Evolutionary conservation across 2,113 vertebrate species (phyloP).

Genomic region (Calypte anna): DNA sequence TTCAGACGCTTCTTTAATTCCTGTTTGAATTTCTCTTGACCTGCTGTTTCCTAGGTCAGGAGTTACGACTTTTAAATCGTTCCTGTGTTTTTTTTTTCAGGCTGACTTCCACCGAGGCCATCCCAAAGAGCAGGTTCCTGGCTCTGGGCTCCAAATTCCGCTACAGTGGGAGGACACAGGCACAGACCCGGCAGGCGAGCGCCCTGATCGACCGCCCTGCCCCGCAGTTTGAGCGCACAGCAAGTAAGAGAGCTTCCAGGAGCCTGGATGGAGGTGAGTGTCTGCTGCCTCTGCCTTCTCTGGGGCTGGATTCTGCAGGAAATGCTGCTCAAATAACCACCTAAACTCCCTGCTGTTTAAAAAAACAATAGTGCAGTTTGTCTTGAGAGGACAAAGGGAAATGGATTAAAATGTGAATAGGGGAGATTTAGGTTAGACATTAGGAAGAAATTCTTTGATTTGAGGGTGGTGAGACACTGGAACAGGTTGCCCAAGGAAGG

Average conservation of each 20-base stretch:
- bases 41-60: not conserved
- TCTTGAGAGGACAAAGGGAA: too few relatives aligned
- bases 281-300: not conserved
- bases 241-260: conserved; percentile 92
- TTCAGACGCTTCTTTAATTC: not conserved
- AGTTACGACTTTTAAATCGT: not conserved
- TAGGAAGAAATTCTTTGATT: too few relatives aligned
- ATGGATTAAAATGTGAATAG: too few relatives aligned
- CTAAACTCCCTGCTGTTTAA: not conserved
- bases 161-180: conserved; percentile 96
- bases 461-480: too few relatives aligned
- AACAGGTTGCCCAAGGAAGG: too few relatives aligned
- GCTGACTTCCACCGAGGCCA: conserved; percentile 92
- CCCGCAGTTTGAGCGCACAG: conserved; percentile 91
- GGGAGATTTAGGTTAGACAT: too few relatives aligned
- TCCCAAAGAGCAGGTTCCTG: conserved; percentile 92
- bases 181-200: conserved; percentile 94
- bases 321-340: not conserved
- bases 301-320: not conserved
- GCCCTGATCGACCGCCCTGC: conserved; percentile 94
- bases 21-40: not conserved
- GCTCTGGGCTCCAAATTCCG: conserved; percentile 96
- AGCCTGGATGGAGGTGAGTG: conserved; percentile 93
- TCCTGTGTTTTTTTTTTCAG: conserved; percentile 59
- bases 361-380: not conserved